phyloP scores from a whole-genome alignment of 1,140 invertebrate genomes.

The Elymnias hypermnestra region DNA sequence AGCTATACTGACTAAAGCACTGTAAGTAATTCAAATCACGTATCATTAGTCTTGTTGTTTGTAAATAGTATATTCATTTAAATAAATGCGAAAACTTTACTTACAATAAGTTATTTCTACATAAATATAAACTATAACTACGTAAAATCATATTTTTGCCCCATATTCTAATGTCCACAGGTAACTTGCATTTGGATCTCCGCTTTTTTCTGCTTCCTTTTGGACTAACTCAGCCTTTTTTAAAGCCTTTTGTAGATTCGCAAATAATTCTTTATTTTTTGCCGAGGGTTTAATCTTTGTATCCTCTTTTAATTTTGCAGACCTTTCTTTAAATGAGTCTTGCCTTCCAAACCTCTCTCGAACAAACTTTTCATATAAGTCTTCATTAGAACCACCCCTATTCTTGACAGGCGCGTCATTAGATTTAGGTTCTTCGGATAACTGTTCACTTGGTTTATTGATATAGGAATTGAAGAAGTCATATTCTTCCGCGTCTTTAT shows the following conservation, averaged over 20 bases:
- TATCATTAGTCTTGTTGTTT: too few species aligned
- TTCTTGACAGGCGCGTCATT: conserved; percentile 8
- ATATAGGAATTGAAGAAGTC: conserved; percentile 4
- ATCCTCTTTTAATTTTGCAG: conserved; percentile 39
- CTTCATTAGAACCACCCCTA: conserved; percentile 30
- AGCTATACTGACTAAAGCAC: too few species aligned
- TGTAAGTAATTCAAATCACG: too few species aligned
- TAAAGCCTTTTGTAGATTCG: conserved; percentile 51
- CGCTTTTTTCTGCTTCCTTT: conserved; percentile 50
- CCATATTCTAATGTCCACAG: conserved; percentile 76
- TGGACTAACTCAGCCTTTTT: conserved; percentile 58
- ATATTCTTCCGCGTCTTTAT: not conserved
- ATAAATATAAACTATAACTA: conserved; percentile 1
- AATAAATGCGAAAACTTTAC: not conserved
- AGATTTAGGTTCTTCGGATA: conserved; percentile 9
- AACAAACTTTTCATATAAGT: conserved; percentile 65
- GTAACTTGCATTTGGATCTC: conserved; percentile 66
- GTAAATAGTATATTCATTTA: not conserved
- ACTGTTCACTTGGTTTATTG: conserved; percentile 6
- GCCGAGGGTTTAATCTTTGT: conserved; percentile 16
- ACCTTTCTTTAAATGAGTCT: conserved; percentile 39
- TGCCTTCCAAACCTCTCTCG: conserved; percentile 61
- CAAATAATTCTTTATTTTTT: conserved; percentile 42
- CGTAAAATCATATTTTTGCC: conserved; percentile 32
- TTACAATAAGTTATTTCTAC: not conserved